Percentiles rank a stretch among this genome's conserved stretches.
These are phyloP conservation scores for Ibidorhyncha struthersii DNA, from an alignment of 2,113 vertebrate species.

Conservation along the genomic window DNA sequence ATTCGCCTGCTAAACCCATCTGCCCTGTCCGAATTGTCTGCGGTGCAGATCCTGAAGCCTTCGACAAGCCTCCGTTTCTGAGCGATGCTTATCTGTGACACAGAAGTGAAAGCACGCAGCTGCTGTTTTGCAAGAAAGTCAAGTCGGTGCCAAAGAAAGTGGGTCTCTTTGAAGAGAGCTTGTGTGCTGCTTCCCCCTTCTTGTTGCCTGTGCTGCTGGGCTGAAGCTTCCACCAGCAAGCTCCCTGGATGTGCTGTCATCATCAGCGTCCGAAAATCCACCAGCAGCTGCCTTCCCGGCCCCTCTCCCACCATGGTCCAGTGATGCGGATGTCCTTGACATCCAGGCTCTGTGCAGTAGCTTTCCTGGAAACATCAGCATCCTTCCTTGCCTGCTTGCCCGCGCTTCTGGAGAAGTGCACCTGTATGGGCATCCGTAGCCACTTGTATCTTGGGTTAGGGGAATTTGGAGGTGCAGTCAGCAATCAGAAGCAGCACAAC, in stretches of 20 bases:
- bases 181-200: not conserved
- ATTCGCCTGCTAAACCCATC: not conserved
- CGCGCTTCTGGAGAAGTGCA: not conserved
- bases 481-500: not conserved
- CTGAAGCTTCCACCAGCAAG: not conserved
- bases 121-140: conserved; percentile 19
- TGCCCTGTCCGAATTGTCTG: not conserved
- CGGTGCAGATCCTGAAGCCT: not conserved
- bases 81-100: not conserved
- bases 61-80: not conserved
- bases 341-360: not conserved
- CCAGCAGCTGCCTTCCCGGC: not conserved
- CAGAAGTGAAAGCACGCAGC: conserved; percentile 29
- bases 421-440: not conserved
- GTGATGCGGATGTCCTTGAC: not conserved
- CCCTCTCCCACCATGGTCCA: accelerated
- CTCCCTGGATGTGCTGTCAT: not conserved
- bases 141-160: not conserved
- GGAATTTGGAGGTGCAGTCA: not conserved
- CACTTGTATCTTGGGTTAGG: not conserved
- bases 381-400: not conserved
- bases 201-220: not conserved
- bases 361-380: not conserved
- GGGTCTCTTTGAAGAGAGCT: not conserved
- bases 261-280: not conserved